phyloP scores from a whole-genome alignment of 2,113 vertebrate species.

The Pluvianellus socialis region DNA sequence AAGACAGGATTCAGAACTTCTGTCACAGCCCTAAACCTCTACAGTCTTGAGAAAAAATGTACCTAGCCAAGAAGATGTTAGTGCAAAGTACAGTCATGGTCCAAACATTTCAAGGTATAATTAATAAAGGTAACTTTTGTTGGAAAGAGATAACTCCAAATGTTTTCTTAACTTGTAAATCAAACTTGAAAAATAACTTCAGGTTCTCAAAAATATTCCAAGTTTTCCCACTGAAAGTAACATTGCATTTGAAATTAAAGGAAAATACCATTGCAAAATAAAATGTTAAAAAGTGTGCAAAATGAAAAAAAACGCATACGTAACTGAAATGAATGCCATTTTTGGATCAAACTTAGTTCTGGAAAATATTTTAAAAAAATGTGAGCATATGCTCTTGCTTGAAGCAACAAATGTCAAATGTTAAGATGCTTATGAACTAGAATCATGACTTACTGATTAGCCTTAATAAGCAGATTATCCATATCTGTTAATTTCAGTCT shows the following conservation, averaged over 20 bases:
- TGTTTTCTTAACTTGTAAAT: not conserved
- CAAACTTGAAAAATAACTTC: not conserved
- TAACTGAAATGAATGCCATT: not conserved
- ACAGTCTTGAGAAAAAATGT: not conserved
- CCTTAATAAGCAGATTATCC: not conserved
- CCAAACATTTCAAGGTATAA: not conserved
- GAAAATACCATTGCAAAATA: not conserved
- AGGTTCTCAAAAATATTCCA: not conserved
- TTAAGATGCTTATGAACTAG: not conserved
- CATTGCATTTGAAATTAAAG: not conserved
- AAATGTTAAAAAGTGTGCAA: not conserved
- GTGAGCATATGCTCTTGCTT: not conserved
- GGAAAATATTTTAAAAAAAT: not conserved
- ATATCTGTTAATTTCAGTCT: not conserved
- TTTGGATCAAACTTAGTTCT: not conserved
- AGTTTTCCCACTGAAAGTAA: not conserved
- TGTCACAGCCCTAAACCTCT: not conserved
- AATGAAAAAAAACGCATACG: fast-evolving
- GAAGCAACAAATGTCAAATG: not conserved
- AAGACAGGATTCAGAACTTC: not conserved
- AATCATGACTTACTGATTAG: not conserved
- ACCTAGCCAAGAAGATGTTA: not conserved
- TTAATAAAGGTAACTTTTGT: not conserved
- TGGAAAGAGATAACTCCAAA: not conserved
- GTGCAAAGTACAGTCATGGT: not conserved